Conservation (phyloP, 2,113 vertebrate genomes). For the Sinocyclocheilus rhinocerous region DNA sequence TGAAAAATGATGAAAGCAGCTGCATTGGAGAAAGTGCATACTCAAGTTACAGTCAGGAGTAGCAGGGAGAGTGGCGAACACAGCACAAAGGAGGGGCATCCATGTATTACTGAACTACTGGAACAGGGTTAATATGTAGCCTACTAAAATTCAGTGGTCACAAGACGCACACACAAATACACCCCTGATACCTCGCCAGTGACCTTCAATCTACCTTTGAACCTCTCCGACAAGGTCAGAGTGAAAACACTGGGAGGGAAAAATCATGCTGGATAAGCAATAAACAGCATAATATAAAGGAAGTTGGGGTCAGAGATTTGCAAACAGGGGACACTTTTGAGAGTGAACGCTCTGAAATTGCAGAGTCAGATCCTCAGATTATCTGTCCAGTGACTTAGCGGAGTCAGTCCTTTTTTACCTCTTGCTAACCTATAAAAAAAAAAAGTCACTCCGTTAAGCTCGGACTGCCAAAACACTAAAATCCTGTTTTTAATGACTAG, state of each 20-base stretch:
- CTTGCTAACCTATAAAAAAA: not conserved
- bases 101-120: not conserved
- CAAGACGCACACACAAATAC: not conserved
- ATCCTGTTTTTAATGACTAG: not conserved
- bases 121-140: constrained; percentile 20
- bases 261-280: constrained; percentile 29
- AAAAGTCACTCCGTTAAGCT: not conserved
- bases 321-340: constrained; percentile 18
- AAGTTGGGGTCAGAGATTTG: not conserved
- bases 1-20: not conserved
- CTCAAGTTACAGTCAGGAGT: constrained; percentile 13
- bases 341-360: constrained; percentile 8
- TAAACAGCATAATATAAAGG: constrained; percentile 23
- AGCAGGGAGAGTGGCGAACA: not conserved
- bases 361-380: constrained; percentile 38
- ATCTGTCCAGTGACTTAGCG: not conserved
- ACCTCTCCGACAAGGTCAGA: constrained; percentile 22
- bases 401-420: constrained; percentile 21
- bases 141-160: constrained; percentile 15
- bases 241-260: not conserved
- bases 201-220: constrained; percentile 37
- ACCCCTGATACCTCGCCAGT: not conserved
- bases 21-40: not conserved
- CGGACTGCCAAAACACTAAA: not conserved
- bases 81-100: not conserved